Evolutionary conservation across 2,113 vertebrate genomes (phyloP), one percentile per base, ranked within the genome.

Genomic region (Dendropsophus ebraccatus): DNA sequence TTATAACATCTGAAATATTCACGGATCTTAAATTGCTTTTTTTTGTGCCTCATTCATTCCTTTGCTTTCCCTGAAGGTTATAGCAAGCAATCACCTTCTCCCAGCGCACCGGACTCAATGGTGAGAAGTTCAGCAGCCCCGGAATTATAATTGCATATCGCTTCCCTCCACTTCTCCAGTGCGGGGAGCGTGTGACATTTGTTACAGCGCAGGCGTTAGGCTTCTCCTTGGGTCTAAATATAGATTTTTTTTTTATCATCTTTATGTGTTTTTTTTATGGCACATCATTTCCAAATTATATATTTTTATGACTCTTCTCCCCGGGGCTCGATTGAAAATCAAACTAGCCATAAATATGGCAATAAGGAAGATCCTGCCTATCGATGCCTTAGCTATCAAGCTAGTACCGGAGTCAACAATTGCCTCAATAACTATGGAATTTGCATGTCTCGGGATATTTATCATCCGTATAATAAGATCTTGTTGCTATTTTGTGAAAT

Each of bases 131-230:
- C 84, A 79, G 67, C 78, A 56, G 84, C 50, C 28, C 77, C 56
- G 76, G 35, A 79, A 78, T 79, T 85, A 85, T 85, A 85, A 85
- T 78, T 79, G 75, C 82, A 84, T 84, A 84, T 75, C 76, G 37
- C 82, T 32, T 47, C 28, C 9, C 82, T 62, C 28, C 60, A 62
- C 56, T 84, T 30, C 56, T 84, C 50, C n/a, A 23, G 54, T 37
- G 13, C 70, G 47, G 45, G 54, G 37, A 84, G 56, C 47, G 21
- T 45, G 16, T 62, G 52, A 60, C 52, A 25, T 75, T 84, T 45
- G 54, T 84, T 84, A 75, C 70, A 75, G 60, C 19, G 28, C 72
- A 47, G 49, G 37, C 30, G 72, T 45, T 84, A 60, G 28, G 47
- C 52, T 58, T 73, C 56, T 84, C 74, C 74, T 84, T 62, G 60